These are phyloP conservation scores for Chaetodon trifascialis DNA, from an alignment of 2,113 vertebrate species.

Conservation along the genomic window DNA sequence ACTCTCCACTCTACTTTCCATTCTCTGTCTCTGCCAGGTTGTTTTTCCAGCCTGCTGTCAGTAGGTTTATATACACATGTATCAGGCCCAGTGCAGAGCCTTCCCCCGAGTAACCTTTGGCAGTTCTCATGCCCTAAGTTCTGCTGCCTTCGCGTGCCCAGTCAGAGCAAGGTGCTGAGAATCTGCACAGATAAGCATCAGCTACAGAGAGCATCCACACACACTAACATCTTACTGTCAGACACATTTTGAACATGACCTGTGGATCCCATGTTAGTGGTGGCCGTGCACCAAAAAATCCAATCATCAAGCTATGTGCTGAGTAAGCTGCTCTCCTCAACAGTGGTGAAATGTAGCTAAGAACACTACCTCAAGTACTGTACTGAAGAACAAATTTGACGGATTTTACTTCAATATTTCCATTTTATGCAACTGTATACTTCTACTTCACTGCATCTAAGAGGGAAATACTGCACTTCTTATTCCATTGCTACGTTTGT, in stretches of 20 bases:
- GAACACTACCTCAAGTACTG: too few relatives aligned
- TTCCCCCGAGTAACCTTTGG: conserved; percentile 35
- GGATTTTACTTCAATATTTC: too few relatives aligned
- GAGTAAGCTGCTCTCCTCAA: not conserved
- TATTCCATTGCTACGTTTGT: too few relatives aligned
- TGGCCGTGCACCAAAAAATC: not conserved
- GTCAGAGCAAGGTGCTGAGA: conserved; percentile 9
- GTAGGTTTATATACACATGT: conserved; percentile 55
- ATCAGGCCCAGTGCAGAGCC: conserved; percentile 49
- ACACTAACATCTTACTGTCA: conserved; percentile 14
- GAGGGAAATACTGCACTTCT: too few relatives aligned
- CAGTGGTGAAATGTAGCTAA: too few relatives aligned
- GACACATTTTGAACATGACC: conserved; percentile 14
- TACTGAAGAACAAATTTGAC: too few relatives aligned
- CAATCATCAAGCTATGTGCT: conserved; percentile 37
- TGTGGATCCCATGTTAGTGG: not conserved
- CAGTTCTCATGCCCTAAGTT: conserved; percentile 23
- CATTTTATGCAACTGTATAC: too few relatives aligned
- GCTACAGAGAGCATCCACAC: conserved; percentile 1
- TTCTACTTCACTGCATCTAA: too few relatives aligned
- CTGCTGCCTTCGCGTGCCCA: conserved; percentile 7
- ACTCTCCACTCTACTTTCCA: conserved; percentile 60
- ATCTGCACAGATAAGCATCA: conserved; percentile 19
- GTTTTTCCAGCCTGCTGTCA: conserved; percentile 70
- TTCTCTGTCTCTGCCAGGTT: conserved; percentile 47